Base-by-base conservation (phyloP, 2,888 invertebrate species). In the Nudaria mundana region DNA sequence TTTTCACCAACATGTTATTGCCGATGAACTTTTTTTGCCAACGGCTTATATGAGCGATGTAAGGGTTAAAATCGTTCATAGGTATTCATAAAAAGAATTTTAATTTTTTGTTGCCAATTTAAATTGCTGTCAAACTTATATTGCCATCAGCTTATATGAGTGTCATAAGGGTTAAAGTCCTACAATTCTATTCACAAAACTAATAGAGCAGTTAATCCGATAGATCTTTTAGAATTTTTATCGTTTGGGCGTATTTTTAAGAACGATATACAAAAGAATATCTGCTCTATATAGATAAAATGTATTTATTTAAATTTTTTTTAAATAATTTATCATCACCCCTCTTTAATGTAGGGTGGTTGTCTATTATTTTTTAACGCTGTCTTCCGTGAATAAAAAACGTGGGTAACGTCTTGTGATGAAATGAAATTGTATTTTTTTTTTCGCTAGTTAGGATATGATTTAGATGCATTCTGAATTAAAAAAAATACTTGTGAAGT, bases 231-330 rank as follows among this genome's bases (percentile, higher is more conserved):
- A 34, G 44, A 45, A 52, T 23, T 40, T 33, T 56, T 56, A 61
- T 61, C 55, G 52, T 16, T 12, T 39, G 59, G 60, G 60, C 62
- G 60, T 60, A 20, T 56, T 22, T 55, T 45, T 54, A 49, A 56
- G 52, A 52, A 43, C 24, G 24, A 12, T 11, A 4, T n/a, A 57
- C 43, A 60, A 52, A 38, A 46, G 48, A 40, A 32, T 23, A 46
- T 59, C 53, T 64, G 71, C 74, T 76, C 78, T 54, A 72, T 44
- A 78, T 71, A 79, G 76, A 76, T 76, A 76, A 68, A 43, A 75
- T 76, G 71, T 72, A 69, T 80, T 75, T 76, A 73, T 79, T 75
- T 66, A 67, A 54, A 58, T 58, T 56, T 55, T 32, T 49, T 53
- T 62, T 63, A 60, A 59, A 61, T 50, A 45, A 40, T 45, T 40